Evolutionary conservation across 2,888 invertebrate species (phyloP).

Genomic region (Aquatica leii): DNA sequence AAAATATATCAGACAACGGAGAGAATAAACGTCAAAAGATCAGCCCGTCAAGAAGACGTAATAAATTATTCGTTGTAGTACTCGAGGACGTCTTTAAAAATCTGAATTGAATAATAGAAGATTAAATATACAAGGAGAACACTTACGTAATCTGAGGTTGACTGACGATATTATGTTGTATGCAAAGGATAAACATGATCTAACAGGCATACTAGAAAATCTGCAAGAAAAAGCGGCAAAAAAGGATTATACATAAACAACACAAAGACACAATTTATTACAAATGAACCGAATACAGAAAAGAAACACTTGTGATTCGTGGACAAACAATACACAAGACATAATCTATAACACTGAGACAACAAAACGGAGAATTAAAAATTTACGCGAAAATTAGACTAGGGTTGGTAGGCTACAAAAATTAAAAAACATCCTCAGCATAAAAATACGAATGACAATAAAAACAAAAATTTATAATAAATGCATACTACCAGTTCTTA

Average conservation of each 20-base stretch:
- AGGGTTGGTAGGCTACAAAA: neutral
- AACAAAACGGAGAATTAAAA: neutral
- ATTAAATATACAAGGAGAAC: neutral
- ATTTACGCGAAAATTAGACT: neutral
- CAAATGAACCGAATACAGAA: neutral
- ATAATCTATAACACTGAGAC: neutral
- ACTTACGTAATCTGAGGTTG: too few relatives aligned
- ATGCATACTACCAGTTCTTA: too few relatives aligned
- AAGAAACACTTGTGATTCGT: too few relatives aligned
- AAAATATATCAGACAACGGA: neutral
- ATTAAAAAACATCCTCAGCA: neutral
- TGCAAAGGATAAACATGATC: neutral
- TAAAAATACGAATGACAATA: neutral
- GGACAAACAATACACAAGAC: too few relatives aligned
- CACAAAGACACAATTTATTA: neutral
- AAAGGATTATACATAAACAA: neutral
- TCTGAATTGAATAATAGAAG: neutral
- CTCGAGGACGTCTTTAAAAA: neutral
- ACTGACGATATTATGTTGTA: neutral
- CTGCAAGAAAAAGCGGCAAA: neutral
- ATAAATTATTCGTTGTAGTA: neutral
- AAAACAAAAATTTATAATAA: neutral
- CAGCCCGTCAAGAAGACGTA: neutral
- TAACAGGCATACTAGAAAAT: neutral
- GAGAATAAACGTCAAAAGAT: neutral